A percentile compares a stretch with the other conserved stretches of the same genome.
These are phyloP conservation scores for Drosophila mojavensis DNA, from an alignment of 1,140 invertebrate genomes.

Conservation along the genomic window DNA sequence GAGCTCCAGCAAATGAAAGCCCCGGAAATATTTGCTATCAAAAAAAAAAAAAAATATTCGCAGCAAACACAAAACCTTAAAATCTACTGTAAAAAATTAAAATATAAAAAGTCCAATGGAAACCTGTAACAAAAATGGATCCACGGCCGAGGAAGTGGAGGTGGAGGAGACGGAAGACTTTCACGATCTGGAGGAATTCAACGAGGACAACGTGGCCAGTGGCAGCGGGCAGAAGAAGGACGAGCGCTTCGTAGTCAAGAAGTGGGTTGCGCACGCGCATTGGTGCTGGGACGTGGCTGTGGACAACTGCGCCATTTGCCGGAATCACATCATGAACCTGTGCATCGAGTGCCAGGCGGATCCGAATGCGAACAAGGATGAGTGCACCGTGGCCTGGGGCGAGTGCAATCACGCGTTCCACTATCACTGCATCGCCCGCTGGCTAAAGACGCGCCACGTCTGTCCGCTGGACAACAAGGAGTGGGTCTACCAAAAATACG, in stretches of 20 bases:
- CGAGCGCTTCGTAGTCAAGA: conserved; percentile 95
- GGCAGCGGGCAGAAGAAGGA: conserved; percentile 87
- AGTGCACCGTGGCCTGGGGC: conserved; percentile 99
- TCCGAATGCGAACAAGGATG: conserved; percentile 98
- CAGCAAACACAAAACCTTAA: neutral
- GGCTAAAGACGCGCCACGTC: conserved; percentile 99
- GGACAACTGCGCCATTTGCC: conserved; percentile 99
- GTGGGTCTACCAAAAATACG: conserved; percentile 97
- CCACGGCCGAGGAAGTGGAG: conserved; percentile 87
- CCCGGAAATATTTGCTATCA: neutral
- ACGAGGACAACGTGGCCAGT: conserved; percentile 86
- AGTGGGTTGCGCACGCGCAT: conserved; percentile 98
- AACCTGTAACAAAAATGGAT: conserved; percentile 27
- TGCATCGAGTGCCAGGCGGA: conserved; percentile 99
- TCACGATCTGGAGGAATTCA: conserved; percentile 63
- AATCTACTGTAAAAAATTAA: conserved; percentile 1
- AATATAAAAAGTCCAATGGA: conserved; percentile 5
- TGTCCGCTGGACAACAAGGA: conserved; percentile 99
- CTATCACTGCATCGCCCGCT: conserved; percentile 99
- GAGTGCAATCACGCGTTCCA: conserved; percentile 99
- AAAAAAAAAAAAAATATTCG: neutral
- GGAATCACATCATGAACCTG: conserved; percentile 99
- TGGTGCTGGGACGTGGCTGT: conserved; percentile 99
- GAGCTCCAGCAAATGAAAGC: neutral
- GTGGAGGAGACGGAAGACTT: conserved; percentile 66